These are phyloP conservation scores for Sphenopsis melanotis DNA, from an alignment of 2,797 vertebrate species.

Conservation along the genomic window DNA sequence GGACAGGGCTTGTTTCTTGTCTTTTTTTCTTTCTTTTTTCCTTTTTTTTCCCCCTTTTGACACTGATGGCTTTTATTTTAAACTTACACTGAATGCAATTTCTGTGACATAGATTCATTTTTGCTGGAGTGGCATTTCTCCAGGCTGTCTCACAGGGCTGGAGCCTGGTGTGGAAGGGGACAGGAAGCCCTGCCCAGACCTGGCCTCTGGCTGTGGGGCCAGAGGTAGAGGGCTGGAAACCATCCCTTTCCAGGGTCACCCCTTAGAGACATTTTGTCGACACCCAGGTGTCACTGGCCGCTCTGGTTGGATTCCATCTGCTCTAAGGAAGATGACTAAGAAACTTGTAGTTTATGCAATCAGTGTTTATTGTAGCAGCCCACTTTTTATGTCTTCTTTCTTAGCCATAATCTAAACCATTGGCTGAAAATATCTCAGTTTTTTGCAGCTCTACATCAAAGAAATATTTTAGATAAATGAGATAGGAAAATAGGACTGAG, in stretches of 20 bases:
- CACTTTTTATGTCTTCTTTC: background rate
- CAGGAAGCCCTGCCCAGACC: rapidly evolving
- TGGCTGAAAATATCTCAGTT: background rate
- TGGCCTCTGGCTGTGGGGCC: background rate
- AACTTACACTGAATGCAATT: background rate
- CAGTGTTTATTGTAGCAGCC: background rate
- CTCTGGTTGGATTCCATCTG: background rate
- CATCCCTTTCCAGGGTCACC: background rate
- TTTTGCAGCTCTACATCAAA: background rate
- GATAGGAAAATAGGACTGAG: background rate
- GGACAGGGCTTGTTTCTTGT: background rate
- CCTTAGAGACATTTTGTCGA: background rate
- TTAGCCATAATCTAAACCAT: background rate
- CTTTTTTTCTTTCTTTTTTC: background rate
- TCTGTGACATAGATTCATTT: background rate
- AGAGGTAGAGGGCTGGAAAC: rapidly evolving
- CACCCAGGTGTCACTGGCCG: background rate
- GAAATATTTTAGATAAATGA: background rate
- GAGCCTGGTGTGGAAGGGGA: background rate
- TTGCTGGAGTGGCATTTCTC: background rate
- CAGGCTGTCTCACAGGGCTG: background rate
- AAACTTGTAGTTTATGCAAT: background rate
- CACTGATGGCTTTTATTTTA: slow-evolving; percentile 24
- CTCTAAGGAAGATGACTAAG: background rate
- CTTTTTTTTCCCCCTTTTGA: background rate